A percentile compares a stretch with the other conserved stretches of the same genome.
Conservation (phyloP, 2,113 vertebrate genomes). For the Gorsachius goisagi region DNA sequence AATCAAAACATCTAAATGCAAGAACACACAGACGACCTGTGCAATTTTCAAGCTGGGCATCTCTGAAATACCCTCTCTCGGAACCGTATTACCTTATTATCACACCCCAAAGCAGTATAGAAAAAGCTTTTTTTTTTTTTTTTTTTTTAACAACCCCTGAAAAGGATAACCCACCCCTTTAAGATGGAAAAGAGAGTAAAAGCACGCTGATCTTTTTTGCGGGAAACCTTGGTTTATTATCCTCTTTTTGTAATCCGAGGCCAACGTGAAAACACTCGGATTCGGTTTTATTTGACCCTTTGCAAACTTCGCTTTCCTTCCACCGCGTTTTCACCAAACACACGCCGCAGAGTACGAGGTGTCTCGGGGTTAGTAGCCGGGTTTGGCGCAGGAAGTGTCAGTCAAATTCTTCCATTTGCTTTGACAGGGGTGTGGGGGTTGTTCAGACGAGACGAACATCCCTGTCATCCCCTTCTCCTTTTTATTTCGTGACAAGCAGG, state of each 20-base stretch:
- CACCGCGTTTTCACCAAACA: neutral
- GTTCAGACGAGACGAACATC: neutral
- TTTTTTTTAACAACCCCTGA: neutral
- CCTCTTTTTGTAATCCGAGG: neutral
- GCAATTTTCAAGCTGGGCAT: neutral
- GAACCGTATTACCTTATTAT: neutral
- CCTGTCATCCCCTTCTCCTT: neutral
- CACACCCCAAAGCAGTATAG: accelerated
- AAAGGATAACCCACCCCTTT: neutral
- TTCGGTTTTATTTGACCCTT: neutral
- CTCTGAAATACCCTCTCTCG: neutral
- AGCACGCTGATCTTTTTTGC: accelerated
- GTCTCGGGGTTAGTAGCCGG: neutral
- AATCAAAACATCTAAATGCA: neutral
- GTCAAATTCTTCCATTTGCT: constrained; percentile 12
- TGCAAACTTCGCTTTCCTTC: neutral
- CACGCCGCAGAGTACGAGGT: neutral
- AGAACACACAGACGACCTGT: neutral
- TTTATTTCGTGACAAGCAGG: neutral
- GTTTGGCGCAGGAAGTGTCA: neutral
- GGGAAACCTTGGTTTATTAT: neutral
- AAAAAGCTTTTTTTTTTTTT: neutral
- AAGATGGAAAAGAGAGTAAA: neutral
- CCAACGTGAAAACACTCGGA: accelerated
- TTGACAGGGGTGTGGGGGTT: neutral